A percentile compares a stretch with the other conserved stretches of the same genome.
Conservation (phyloP, 2,113 vertebrate species). For the Polyodon spathula region DNA sequence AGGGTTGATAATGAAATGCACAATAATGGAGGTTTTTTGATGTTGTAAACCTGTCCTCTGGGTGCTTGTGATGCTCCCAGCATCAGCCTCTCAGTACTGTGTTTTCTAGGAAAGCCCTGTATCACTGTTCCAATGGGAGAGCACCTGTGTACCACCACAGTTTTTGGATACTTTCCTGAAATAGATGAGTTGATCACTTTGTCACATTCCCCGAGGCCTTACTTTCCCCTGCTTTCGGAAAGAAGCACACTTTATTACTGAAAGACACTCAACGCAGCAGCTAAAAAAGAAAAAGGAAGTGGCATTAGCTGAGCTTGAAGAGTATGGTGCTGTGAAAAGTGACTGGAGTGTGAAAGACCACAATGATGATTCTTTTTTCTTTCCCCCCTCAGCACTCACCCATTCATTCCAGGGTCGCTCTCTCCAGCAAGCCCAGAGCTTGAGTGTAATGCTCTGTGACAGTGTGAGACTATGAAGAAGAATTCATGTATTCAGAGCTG, state of each 20-base stretch:
- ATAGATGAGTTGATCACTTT: conserved; percentile 52
- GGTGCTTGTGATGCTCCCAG: too few relatives aligned
- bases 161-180: conserved; percentile 33
- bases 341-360: conserved; percentile 73
- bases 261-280: conserved; percentile 35
- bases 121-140: background rate
- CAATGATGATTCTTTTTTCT: conserved; percentile 72
- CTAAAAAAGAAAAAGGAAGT: conserved; percentile 42
- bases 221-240: conserved; percentile 8
- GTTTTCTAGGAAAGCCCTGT: too few relatives aligned
- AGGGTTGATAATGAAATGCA: too few relatives aligned
- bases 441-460: conserved; percentile 74
- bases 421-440: conserved; percentile 52
- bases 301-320: conserved; percentile 58
- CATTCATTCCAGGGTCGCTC: conserved; percentile 59
- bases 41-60: too few relatives aligned
- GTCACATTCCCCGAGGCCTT: conserved; percentile 40
- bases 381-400: conserved; percentile 60
- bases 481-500: conserved; percentile 70
- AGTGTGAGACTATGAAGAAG: conserved; percentile 78
- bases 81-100: too few relatives aligned
- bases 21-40: too few relatives aligned
- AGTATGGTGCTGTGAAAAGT: conserved; percentile 58
- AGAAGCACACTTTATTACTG: conserved; percentile 17
- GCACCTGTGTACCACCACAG: background rate